Conservation (phyloP, 2,797 vertebrate genomes). For the Ctenochaetus hawaiiensis region DNA sequence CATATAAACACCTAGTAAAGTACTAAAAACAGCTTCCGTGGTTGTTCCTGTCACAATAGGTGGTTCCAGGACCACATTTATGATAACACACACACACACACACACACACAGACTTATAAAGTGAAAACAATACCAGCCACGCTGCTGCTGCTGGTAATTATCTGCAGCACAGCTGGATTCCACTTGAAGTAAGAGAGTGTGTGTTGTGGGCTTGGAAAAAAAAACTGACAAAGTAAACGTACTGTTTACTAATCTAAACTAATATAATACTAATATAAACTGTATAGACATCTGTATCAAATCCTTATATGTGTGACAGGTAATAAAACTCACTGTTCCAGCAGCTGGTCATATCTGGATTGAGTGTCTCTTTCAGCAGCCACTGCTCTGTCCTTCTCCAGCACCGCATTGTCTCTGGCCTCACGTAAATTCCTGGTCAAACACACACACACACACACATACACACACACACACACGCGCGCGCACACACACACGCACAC, state of each 20-base stretch:
- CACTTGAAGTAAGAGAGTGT: too few relatives aligned
- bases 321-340: slow-evolving; percentile 92
- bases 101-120: too few relatives aligned
- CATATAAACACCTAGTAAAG: too few relatives aligned
- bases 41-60: too few relatives aligned
- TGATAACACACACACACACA: too few relatives aligned
- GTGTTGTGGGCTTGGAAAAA: too few relatives aligned
- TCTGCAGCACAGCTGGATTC: too few relatives aligned
- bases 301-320: not conserved
- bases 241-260: not conserved
- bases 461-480: slow-evolving; percentile 30
- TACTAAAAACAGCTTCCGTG: too few relatives aligned
- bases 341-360: slow-evolving; percentile 92
- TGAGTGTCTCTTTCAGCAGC: slow-evolving; percentile 90
- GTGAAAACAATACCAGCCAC: too few relatives aligned
- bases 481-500: slow-evolving; percentile 30
- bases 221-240: not conserved
- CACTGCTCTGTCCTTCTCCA: slow-evolving; percentile 93
- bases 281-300: not conserved
- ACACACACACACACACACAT: slow-evolving; percentile 23
- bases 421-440: slow-evolving; percentile 92
- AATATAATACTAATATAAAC: not conserved
- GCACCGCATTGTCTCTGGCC: slow-evolving; percentile 91
- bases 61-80: too few relatives aligned
- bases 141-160: too few relatives aligned